Percentiles rank a stretch among this genome's conserved stretches.
Conservation (phyloP, 2,113 vertebrate species). For the Salvelinus sp. region DNA sequence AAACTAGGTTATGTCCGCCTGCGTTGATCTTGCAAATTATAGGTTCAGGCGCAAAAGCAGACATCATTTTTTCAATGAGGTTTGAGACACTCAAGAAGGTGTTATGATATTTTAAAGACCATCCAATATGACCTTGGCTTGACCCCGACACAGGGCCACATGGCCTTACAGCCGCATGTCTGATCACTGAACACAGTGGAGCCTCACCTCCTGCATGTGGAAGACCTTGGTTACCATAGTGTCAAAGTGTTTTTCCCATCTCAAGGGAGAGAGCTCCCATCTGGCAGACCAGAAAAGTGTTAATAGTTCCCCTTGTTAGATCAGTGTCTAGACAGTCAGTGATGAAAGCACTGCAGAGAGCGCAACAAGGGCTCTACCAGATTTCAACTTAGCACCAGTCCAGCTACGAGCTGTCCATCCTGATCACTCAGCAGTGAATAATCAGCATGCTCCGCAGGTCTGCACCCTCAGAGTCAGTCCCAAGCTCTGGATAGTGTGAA, state of each 20-base stretch:
- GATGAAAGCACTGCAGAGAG: neutral
- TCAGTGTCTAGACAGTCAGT: neutral
- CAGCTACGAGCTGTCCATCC: neutral
- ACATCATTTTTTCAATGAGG: neutral
- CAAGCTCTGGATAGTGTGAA: slow-evolving; percentile 19
- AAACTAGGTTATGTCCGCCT: too few relatives aligned
- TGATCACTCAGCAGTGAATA: neutral
- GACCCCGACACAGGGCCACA: neutral
- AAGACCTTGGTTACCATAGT: neutral
- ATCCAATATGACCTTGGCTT: slow-evolving; percentile 27
- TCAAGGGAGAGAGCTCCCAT: neutral
- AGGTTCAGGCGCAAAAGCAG: neutral
- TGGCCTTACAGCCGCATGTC: neutral
- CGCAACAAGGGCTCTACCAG: neutral
- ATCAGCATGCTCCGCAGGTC: neutral
- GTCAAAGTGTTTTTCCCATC: neutral
- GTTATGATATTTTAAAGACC: slow-evolving; percentile 17
- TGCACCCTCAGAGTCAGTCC: neutral
- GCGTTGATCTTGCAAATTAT: neutral
- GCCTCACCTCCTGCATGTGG: slow-evolving; percentile 5
- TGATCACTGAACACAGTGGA: too few relatives aligned
- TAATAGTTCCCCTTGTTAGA: neutral
- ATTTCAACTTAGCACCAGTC: neutral
- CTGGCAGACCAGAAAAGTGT: neutral
- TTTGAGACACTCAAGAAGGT: slow-evolving; percentile 10